A percentile compares a stretch with the other conserved stretches of the same genome.
phyloP scores from a whole-genome alignment of 2,113 vertebrate species.

The Pangasianodon hypophthalmus region DNA sequence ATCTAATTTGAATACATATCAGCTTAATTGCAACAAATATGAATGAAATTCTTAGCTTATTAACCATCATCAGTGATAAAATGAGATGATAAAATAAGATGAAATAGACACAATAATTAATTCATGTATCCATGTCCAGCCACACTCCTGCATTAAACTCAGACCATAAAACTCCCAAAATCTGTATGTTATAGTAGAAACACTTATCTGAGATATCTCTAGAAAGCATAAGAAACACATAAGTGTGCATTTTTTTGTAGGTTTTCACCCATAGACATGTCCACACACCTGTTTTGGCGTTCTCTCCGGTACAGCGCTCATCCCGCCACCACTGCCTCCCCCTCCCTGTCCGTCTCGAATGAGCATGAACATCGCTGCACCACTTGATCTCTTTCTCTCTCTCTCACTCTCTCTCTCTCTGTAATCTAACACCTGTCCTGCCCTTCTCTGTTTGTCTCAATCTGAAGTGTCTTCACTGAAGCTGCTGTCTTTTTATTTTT shows the following conservation, averaged over 20 bases:
- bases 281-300: conserved; percentile 73
- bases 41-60: background rate
- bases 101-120: background rate
- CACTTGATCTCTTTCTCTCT: conserved; percentile 50
- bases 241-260: background rate
- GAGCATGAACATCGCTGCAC: conserved; percentile 76
- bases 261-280: conserved; percentile 4
- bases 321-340: conserved; percentile 56
- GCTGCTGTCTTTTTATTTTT: background rate
- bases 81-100: background rate
- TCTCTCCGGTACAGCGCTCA: conserved; percentile 64
- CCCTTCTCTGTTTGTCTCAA: conserved; percentile 25
- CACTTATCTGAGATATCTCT: background rate
- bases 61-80: background rate
- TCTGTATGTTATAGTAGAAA: background rate
- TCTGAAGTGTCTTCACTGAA: conserved; percentile 7
- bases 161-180: background rate
- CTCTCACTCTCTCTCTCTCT: conserved; percentile 57
- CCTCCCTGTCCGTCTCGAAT: conserved; percentile 70
- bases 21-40: background rate
- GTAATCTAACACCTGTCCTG: conserved; percentile 48
- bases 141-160: background rate
- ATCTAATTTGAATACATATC: background rate
- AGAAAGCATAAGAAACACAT: conserved; percentile 2
- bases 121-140: background rate